phyloP scores from a whole-genome alignment of 2,113 vertebrate species.

The Ellobius talpinus region DNA sequence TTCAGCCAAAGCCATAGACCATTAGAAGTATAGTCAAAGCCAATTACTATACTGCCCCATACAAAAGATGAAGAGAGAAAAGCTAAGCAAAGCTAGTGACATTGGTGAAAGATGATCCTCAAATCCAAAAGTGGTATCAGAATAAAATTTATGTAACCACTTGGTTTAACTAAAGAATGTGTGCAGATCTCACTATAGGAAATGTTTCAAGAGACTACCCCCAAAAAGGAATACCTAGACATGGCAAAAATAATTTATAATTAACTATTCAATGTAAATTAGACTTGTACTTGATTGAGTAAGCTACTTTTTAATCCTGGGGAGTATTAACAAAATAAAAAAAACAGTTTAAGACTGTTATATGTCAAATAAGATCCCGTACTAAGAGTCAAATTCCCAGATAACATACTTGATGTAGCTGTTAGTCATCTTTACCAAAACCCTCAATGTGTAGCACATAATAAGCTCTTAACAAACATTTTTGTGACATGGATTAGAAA shows the following conservation, averaged over 20 bases:
- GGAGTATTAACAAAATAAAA: neutral
- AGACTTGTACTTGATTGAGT: neutral
- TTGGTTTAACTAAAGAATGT: slow-evolving; percentile 22
- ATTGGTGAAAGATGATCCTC: neutral
- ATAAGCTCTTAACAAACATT: neutral
- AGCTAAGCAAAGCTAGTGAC: neutral
- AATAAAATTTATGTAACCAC: neutral
- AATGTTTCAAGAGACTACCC: neutral
- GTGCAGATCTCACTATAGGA: neutral
- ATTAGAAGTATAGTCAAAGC: neutral
- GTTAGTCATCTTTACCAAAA: neutral
- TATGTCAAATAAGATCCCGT: neutral
- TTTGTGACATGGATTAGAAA: neutral
- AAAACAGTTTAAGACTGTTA: neutral
- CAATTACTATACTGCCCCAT: neutral
- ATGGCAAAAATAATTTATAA: neutral
- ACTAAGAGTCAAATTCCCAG: neutral
- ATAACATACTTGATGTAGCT: neutral
- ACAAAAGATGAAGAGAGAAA: neutral
- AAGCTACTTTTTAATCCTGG: neutral
- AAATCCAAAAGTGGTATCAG: neutral
- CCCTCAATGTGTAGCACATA: neutral
- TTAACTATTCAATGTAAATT: neutral
- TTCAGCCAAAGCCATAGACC: slow-evolving; percentile 1
- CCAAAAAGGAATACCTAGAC: neutral